phyloP scores from a whole-genome alignment of 2,888 invertebrate species.

The Rotaria macrura region DNA sequence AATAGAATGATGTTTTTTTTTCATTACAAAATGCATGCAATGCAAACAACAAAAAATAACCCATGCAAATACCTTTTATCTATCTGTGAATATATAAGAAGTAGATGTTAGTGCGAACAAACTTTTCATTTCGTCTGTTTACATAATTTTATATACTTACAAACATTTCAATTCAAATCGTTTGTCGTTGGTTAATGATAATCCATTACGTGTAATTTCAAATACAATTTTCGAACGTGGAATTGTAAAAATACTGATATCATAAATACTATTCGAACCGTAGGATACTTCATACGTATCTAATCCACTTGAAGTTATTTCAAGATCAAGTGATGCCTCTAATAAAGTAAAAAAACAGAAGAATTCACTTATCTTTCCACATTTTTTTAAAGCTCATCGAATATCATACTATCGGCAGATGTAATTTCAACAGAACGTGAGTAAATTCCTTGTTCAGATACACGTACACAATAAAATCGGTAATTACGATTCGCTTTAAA shows the following conservation, averaged over 20 bases:
- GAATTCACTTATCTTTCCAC: background rate
- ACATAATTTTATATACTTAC: background rate
- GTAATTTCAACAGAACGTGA: background rate
- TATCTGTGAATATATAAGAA: background rate
- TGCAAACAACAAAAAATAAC: too few relatives aligned
- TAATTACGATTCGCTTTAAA: background rate
- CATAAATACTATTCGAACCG: background rate
- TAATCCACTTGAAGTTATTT: background rate
- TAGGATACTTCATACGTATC: background rate
- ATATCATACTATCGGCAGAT: background rate
- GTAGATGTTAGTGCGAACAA: too few relatives aligned
- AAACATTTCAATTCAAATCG: background rate
- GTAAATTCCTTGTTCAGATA: slow-evolving; percentile 17
- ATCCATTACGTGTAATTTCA: background rate
- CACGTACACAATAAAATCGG: background rate
- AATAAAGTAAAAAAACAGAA: background rate
- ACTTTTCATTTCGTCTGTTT: too few relatives aligned
- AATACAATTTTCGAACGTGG: background rate
- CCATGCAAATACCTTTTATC: background rate
- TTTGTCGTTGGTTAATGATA: background rate
- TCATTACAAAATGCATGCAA: too few relatives aligned
- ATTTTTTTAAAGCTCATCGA: background rate
- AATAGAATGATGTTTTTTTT: too few relatives aligned
- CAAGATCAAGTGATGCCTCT: background rate
- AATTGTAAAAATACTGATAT: background rate